Evolutionary conservation across 2,888 invertebrate genomes (phyloP).

Genomic region (Pegoplata infirma): DNA sequence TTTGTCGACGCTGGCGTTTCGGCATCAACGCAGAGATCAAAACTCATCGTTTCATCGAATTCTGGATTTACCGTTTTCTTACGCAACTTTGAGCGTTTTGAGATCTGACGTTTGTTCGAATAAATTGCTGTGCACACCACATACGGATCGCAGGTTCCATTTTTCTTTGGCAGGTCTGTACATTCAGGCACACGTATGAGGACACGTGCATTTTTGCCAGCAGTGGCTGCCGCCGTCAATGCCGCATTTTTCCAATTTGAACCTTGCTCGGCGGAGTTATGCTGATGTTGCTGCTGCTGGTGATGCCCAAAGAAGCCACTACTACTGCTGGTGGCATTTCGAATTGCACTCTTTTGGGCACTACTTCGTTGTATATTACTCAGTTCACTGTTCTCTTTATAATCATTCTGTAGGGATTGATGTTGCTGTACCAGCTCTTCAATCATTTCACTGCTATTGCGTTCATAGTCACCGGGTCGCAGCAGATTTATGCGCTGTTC

Average conservation of each 20-base stretch:
- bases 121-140: constrained; percentile 89
- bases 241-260: constrained; percentile 68
- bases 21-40: constrained; percentile 83
- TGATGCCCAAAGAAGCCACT: constrained; percentile 68
- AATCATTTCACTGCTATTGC: constrained; percentile 60
- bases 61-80: constrained; percentile 94
- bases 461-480: constrained; percentile 68
- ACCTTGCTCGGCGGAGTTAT: constrained; percentile 55
- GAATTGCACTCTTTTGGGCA: constrained; percentile 36
- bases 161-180: constrained; percentile 91
- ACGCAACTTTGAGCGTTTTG: constrained; percentile 89
- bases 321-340: constrained; percentile 46
- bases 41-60: constrained; percentile 92
- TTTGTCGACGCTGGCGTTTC: constrained; percentile 73
- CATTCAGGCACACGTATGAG: constrained; percentile 88
- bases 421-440: constrained; percentile 64
- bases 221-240: constrained; percentile 15
- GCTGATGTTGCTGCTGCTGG: constrained; percentile 67
- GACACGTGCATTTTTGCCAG: constrained; percentile 73
- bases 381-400: constrained; percentile 76
- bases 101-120: constrained; percentile 88
- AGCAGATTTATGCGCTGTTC: constrained; percentile 66
- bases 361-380: constrained; percentile 71
- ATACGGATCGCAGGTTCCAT: constrained; percentile 94
- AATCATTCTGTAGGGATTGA: constrained; percentile 74